phyloP scores from a whole-genome alignment of 1,140 invertebrate species.

The Bicyclus anynana region DNA sequence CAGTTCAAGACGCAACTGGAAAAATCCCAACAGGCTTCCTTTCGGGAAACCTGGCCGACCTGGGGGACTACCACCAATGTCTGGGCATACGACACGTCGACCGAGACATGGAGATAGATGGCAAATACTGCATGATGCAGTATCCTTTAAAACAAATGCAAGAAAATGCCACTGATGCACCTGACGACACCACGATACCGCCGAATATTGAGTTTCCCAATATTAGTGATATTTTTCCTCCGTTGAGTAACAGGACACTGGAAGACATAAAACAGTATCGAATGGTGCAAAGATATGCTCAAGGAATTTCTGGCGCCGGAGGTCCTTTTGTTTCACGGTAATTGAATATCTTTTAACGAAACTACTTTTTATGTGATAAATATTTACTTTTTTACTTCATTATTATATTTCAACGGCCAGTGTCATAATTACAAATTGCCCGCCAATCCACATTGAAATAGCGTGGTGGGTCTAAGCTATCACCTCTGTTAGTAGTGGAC shows the following conservation, averaged over 20 bases:
- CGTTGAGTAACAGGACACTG: not conserved
- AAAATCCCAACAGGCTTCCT: slow-evolving; percentile 41
- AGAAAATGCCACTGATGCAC: not conserved
- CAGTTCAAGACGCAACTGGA: slow-evolving; percentile 40
- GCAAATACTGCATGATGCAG: slow-evolving; percentile 24
- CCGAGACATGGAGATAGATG: slow-evolving; percentile 13
- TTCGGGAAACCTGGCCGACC: slow-evolving; percentile 35
- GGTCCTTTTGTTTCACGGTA: not conserved
- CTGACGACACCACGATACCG: not conserved
- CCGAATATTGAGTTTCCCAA: not conserved
- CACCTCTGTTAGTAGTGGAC: too few species aligned
- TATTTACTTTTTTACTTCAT: too few species aligned
- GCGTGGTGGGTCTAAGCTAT: too few species aligned
- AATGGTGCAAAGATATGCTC: not conserved
- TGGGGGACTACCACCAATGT: slow-evolving; percentile 49
- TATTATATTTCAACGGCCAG: too few species aligned
- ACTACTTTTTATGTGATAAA: too few species aligned
- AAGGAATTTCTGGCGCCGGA: not conserved
- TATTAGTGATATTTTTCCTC: not conserved
- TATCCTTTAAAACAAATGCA: slow-evolving; percentile 26
- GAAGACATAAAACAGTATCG: not conserved
- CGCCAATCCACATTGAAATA: too few species aligned
- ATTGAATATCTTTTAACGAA: not conserved
- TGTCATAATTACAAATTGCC: too few species aligned
- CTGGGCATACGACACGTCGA: slow-evolving; percentile 31